Conservation (phyloP, 2,113 vertebrate species). For the Polyodon spathula region DNA sequence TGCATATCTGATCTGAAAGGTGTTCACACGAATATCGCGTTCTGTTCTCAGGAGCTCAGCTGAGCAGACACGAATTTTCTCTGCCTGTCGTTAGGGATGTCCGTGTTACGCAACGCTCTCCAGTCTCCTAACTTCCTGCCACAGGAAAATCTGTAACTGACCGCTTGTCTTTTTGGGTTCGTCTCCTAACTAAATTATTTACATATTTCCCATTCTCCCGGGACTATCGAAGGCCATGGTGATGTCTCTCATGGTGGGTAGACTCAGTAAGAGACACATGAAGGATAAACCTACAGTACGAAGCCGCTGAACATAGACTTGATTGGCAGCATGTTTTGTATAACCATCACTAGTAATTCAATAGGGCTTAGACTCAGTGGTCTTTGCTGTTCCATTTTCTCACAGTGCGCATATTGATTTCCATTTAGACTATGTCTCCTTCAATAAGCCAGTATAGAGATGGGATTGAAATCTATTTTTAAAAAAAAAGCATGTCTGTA, state of each 20-base stretch:
- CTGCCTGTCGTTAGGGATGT: slow-evolving; percentile 30
- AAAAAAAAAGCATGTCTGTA: too few relatives aligned
- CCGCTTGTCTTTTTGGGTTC: slow-evolving; percentile 44
- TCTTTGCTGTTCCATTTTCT: too few relatives aligned
- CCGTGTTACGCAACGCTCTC: slow-evolving; percentile 16
- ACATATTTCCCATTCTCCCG: slow-evolving; percentile 29
- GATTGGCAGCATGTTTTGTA: too few relatives aligned
- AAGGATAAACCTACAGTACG: not conserved
- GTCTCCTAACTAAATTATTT: slow-evolving; percentile 50
- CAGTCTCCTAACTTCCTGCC: not conserved
- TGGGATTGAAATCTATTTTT: too few relatives aligned
- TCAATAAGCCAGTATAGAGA: too few relatives aligned
- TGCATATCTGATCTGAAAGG: slow-evolving; percentile 40
- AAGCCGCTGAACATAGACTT: too few relatives aligned
- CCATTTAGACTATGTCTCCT: too few relatives aligned
- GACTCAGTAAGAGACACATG: slow-evolving; percentile 19
- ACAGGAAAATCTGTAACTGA: slow-evolving; percentile 36
- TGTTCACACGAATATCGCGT: slow-evolving; percentile 22
- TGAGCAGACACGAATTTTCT: slow-evolving; percentile 36
- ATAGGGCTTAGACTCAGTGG: too few relatives aligned
- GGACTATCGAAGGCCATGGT: slow-evolving; percentile 32
- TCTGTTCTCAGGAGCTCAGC: slow-evolving; percentile 27
- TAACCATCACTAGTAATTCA: too few relatives aligned
- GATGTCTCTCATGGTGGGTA: slow-evolving; percentile 33
- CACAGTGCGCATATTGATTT: too few relatives aligned